These are phyloP conservation scores for Cynaeus angustus DNA, from an alignment of 2,888 invertebrate genomes.

Conservation along the genomic window DNA sequence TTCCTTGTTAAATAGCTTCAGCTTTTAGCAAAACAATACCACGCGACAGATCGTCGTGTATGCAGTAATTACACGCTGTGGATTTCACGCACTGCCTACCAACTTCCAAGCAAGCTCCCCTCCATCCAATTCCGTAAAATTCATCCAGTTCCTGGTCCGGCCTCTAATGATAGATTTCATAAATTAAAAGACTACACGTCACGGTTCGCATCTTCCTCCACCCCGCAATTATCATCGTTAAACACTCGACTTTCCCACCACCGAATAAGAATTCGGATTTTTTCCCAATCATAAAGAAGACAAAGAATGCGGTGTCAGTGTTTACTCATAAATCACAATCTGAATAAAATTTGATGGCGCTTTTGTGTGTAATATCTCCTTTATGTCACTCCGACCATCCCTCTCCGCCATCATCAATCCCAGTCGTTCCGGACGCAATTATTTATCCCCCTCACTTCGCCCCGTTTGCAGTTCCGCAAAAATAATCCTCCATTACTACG, in stretches of 20 bases:
- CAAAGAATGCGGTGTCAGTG: conserved; percentile 48
- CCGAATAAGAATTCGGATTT: conserved; percentile 13
- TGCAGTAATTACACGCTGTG: conserved; percentile 35
- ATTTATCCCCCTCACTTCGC: conserved; percentile 57
- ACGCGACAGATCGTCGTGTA: conserved; percentile 32
- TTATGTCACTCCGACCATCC: conserved; percentile 55
- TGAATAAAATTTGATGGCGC: conserved; percentile 56
- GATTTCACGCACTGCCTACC: conserved; percentile 39
- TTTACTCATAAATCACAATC: conserved; percentile 57
- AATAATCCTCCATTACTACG: conserved; percentile 60
- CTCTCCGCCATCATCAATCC: conserved; percentile 60
- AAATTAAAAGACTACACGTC: conserved; percentile 42
- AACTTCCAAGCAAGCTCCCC: conserved; percentile 23
- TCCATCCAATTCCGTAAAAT: conserved; percentile 13
- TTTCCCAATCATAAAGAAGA: conserved; percentile 14
- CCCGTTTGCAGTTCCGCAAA: conserved; percentile 31
- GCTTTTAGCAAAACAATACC: conserved; percentile 21
- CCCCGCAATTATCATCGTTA: conserved; percentile 38
- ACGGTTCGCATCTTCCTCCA: conserved; percentile 19
- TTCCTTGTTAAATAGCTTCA: no score
- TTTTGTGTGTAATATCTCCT: conserved; percentile 57
- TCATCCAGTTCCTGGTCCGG: neutral
- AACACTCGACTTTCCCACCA: no score
- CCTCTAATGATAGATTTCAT: conserved; percentile 34
- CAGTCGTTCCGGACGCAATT: conserved; percentile 62